phyloP scores from a whole-genome alignment of 2,888 invertebrate species.

The Drosophila suboccidentalis region DNA sequence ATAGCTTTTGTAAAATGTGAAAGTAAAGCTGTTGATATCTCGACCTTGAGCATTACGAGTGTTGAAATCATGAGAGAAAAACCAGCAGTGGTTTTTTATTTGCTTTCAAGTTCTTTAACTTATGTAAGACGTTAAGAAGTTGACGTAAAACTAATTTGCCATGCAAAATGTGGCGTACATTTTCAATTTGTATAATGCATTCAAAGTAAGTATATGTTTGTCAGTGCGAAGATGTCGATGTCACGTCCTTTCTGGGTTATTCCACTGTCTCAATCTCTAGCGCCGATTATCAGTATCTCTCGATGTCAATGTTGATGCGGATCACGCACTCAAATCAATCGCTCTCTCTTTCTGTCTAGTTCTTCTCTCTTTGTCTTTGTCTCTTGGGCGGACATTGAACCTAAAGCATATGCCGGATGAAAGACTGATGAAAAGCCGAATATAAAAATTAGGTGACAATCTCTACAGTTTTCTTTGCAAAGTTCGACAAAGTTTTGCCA shows the following conservation, averaged over 20 bases:
- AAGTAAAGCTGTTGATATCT: not conserved
- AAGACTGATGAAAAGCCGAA: slow-evolving; percentile 17
- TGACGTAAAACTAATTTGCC: slow-evolving; percentile 44
- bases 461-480: slow-evolving; percentile 2
- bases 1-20: slow-evolving; percentile 1
- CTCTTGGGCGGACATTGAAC: slow-evolving; percentile 50
- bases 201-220: slow-evolving; percentile 8
- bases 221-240: slow-evolving; percentile 16
- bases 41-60: slow-evolving; percentile 13
- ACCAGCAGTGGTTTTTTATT: slow-evolving; percentile 3
- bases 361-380: slow-evolving; percentile 6
- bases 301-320: slow-evolving; percentile 28
- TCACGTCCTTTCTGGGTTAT: slow-evolving; percentile 57
- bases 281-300: slow-evolving; percentile 24
- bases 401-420: slow-evolving; percentile 18
- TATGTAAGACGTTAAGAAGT: not conserved
- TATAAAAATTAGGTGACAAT: slow-evolving; percentile 6
- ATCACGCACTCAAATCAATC: slow-evolving; percentile 47
- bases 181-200: slow-evolving; percentile 8
- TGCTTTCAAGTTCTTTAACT: slow-evolving; percentile 4
- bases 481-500: slow-evolving; percentile 2
- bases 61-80: not conserved
- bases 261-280: slow-evolving; percentile 27
- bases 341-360: not conserved
- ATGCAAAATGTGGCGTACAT: slow-evolving; percentile 37